A percentile compares a stretch with the other conserved stretches of the same genome.
Conservation (phyloP, 2,888 invertebrate genomes). For the Plagodis dolabraria region DNA sequence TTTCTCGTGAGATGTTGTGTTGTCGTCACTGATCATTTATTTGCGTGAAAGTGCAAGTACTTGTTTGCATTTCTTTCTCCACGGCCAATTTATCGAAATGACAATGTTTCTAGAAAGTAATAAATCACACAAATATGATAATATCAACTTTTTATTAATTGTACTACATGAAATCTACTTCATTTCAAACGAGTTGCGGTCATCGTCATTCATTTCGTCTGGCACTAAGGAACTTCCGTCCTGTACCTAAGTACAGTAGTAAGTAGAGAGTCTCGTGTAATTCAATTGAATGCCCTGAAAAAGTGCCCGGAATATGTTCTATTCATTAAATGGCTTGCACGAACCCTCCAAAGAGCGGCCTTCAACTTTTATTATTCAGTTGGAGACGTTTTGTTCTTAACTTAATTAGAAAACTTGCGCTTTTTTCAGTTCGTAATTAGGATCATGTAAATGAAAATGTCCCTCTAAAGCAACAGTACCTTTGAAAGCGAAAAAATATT, state of each 20-base stretch:
- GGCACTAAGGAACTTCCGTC: too few relatives aligned
- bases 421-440: conserved; percentile 11
- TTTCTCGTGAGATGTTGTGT: conserved; percentile 27
- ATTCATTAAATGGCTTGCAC: conserved; percentile 39
- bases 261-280: conserved; percentile 46
- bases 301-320: conserved; percentile 42
- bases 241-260: conserved; percentile 15
- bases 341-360: conserved; percentile 27
- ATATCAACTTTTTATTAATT: too few relatives aligned
- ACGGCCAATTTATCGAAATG: too few relatives aligned
- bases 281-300: conserved; percentile 51
- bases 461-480: too few relatives aligned
- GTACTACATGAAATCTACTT: too few relatives aligned
- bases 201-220: too few relatives aligned
- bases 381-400: conserved; percentile 15
- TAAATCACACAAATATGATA: too few relatives aligned
- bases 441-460: background rate
- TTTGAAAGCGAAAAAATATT: too few relatives aligned
- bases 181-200: too few relatives aligned
- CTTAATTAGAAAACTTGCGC: conserved; percentile 5
- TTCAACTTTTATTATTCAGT: conserved; percentile 24
- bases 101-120: too few relatives aligned
- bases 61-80: background rate
- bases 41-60: background rate
- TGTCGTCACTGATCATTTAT: conserved; percentile 21